Percentiles rank a stretch among this genome's conserved stretches.
These are phyloP conservation scores for Cephalopterus ornatus DNA, from an alignment of 2,113 vertebrate species.

Conservation along the genomic window DNA sequence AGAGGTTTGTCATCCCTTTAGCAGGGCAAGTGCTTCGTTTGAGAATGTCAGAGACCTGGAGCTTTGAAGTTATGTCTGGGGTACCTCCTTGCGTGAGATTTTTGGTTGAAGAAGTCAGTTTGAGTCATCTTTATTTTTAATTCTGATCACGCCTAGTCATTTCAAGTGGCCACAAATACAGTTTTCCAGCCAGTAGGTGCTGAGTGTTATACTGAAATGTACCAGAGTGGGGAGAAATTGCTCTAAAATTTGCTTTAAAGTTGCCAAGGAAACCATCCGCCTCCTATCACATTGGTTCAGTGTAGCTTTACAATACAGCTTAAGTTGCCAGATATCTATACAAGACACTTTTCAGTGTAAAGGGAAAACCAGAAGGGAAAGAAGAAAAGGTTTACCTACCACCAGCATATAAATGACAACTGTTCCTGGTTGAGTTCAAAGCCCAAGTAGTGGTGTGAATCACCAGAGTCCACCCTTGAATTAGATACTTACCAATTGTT, in stretches of 20 bases:
- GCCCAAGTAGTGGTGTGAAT: neutral
- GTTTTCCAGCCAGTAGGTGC: neutral
- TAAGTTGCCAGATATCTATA: neutral
- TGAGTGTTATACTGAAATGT: neutral
- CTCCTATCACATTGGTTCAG: neutral
- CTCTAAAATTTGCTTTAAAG: constrained; percentile 8
- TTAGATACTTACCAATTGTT: neutral
- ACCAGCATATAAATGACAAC: neutral
- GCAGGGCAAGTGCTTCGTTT: neutral
- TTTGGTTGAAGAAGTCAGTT: neutral
- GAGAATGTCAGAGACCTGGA: neutral
- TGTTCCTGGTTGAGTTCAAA: neutral
- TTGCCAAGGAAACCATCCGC: constrained; percentile 7
- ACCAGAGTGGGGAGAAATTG: constrained; percentile 45
- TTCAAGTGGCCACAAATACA: neutral
- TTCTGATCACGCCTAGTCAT: neutral
- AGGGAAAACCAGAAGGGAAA: neutral
- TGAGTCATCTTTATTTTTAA: neutral
- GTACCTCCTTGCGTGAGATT: neutral
- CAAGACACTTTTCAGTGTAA: neutral
- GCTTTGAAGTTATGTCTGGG: neutral
- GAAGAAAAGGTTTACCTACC: neutral
- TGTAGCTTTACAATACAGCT: neutral
- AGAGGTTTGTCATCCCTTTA: neutral
- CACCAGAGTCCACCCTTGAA: neutral